Evolutionary conservation across 2,888 invertebrate species (phyloP), one percentile per base, ranked within the genome.

Genomic region (Lasioglossum lativentre): DNA sequence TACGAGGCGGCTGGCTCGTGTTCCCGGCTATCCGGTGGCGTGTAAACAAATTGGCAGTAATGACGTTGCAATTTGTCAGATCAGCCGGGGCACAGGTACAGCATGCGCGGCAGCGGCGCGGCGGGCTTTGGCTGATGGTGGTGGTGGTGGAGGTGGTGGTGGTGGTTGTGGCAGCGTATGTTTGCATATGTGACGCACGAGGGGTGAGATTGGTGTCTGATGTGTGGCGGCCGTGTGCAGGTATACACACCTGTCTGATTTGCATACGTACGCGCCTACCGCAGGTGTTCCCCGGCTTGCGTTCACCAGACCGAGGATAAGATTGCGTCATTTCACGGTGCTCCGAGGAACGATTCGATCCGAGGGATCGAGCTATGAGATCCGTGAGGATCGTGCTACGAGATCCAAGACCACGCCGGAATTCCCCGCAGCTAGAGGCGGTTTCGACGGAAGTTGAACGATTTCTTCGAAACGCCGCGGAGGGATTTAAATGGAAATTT

Each of bases 1-100:
- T 56, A 76, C 80, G 68, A 89, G 87, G 87, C 86, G 89, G 83
- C 82, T 83, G 86, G 88, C 83, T 88, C 89, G 86, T 90, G 90
- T 92, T 92, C 86, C 89, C 88, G 90, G 88, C 90, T 92, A 93
- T 91, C 93, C 93, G 91, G 90, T 90, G 88, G 91, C 92, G 91
- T 93, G 93, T 93, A 93, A 94, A 93, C 94, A 94, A 94, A 94
- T 94, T 92, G 94, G 92, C 93, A 92, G 92, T 94, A 93, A 94
- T 94, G 94, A 94, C 92, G 92, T 92, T 90, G 93, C 93, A 93
- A 94, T 94, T 94, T 94, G 93, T 94, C 94, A 93, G 93, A 93
- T 93, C 90, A 92, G 88, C 86, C 90, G 71, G 30, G 85, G 59
- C 80, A 59, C 80, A 80, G 77, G 82, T 86, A 84, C 83, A 84